Evolutionary conservation across 2,888 invertebrate species (phyloP).

Genomic region (Abrostola tripartita): DNA sequence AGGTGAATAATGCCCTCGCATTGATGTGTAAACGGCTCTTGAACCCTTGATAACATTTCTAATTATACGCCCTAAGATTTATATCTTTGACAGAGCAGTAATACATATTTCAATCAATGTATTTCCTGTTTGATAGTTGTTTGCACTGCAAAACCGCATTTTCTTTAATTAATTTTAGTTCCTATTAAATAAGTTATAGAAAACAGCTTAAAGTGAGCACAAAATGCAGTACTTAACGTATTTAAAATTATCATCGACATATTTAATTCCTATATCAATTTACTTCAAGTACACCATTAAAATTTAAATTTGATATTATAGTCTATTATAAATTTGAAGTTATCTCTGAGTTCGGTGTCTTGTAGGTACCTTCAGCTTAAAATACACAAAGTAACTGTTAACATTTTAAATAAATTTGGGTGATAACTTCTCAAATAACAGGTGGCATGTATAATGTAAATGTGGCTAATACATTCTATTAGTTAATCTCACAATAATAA

Average conservation of each 20-base stretch:
- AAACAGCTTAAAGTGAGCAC: too few relatives aligned
- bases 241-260: slow-evolving; percentile 1
- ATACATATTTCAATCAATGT: slow-evolving; percentile 42
- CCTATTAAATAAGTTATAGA: too few relatives aligned
- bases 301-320: slow-evolving; percentile 27
- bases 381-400: slow-evolving; percentile 27
- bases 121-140: slow-evolving; percentile 42
- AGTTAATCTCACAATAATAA: slow-evolving; percentile 54
- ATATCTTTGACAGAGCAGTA: slow-evolving; percentile 32
- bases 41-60: slow-evolving; percentile 55
- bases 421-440: slow-evolving; percentile 47
- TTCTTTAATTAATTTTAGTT: too few relatives aligned
- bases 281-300: slow-evolving; percentile 16
- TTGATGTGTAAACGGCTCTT: slow-evolving; percentile 57
- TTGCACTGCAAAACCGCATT: slow-evolving; percentile 21
- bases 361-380: slow-evolving; percentile 4
- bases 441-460: slow-evolving; percentile 43
- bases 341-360: slow-evolving; percentile 10
- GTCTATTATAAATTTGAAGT: slow-evolving; percentile 29
- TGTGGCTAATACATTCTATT: slow-evolving; percentile 46
- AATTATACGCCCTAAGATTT: slow-evolving; percentile 50
- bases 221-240: too few relatives aligned
- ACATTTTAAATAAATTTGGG: slow-evolving; percentile 41
- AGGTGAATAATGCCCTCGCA: slow-evolving; percentile 44
- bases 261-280: not conserved